Evolutionary conservation across 2,888 invertebrate genomes (phyloP), one percentile per base, ranked within the genome.

Genomic region (Thelaira solivaga): DNA sequence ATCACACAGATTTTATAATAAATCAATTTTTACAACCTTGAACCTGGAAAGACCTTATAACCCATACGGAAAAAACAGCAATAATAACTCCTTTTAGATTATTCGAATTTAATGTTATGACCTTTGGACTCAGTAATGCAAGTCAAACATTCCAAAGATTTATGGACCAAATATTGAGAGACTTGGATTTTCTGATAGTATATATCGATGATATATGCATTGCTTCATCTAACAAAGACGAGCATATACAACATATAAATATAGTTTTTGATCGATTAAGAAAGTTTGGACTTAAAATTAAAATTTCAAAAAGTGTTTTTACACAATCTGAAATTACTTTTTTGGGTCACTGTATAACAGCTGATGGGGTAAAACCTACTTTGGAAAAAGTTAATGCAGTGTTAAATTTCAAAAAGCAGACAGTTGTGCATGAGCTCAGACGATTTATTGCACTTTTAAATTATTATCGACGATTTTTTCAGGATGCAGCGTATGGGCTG

Each of bases 101-200:
- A 0, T 88, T 83, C 65, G 87, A 87, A 72, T 86, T 83, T 57
- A 64, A 80, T 1, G 61, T 53, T 2, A 86, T 86, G 87, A 80
- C 83, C 1, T 88, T 87, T 67, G 86, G 0, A 79, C 34, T 88
- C 2, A 72, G 84, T 3, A 87, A 87, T 61, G 86, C 85, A 2
- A 83, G 82, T 2, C 85, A 85, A 61, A 85, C 85, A 0, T 88
- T 87, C 59, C 85, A 86, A 73, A 61, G 86, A 11, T 20, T 11
- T 13, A 41, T 59, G 57, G 11, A 59, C 26, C 5, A 43, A 5
- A 18, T 61, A 29, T 2, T 85, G 85, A 57, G 83, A 87, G 83
- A 76, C 8, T 43, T 84, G 10, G 83, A 82, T 36, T 81, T 84
- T 67, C 68, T 71, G 3, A 80, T 80, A 22, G 64, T 69, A 1